A percentile compares a stretch with the other conserved stretches of the same genome.
phyloP scores from a whole-genome alignment of 2,888 invertebrate genomes.

The Cordilura impudica region DNA sequence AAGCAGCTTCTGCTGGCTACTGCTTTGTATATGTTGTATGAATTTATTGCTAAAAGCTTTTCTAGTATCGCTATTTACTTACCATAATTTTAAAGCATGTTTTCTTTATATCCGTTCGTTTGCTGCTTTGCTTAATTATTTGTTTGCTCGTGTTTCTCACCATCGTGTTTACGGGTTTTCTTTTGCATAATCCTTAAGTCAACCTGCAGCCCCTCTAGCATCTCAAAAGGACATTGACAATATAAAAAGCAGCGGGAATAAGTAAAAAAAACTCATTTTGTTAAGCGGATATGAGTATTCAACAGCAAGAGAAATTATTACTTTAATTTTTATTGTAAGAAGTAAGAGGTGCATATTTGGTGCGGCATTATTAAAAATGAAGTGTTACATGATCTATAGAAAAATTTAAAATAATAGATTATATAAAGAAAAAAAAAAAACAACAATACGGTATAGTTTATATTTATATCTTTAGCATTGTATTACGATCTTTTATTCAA shows the following conservation, averaged over 20 bases:
- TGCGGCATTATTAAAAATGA: constrained; percentile 1
- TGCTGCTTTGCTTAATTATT: neutral
- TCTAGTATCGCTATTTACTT: constrained; percentile 10
- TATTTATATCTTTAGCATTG: constrained; percentile 3
- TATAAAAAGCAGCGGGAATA: neutral
- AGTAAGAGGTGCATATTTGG: neutral
- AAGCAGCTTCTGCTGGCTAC: neutral
- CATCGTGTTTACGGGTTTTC: neutral
- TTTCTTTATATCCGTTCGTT: constrained; percentile 7
- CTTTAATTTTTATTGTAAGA: constrained; percentile 1
- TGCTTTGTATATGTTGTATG: constrained; percentile 30
- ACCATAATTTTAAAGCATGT: neutral
- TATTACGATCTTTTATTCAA: constrained; percentile 22
- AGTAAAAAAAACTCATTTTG: constrained; percentile 62
- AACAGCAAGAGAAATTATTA: constrained; percentile 48
- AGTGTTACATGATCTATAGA: neutral
- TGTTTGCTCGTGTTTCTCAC: neutral
- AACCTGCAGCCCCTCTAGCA: constrained; percentile 40
- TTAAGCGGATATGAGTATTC: constrained; percentile 73
- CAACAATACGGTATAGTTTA: neutral
- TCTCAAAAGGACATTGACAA: neutral
- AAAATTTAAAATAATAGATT: neutral
- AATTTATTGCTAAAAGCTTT: constrained; percentile 33
- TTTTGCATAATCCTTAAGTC: neutral
- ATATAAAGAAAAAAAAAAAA: neutral